Percentiles rank a stretch among this genome's conserved stretches.
Evolutionary conservation across 1,140 invertebrate species (phyloP).

Genomic region (Choristoneura fumiferana): DNA sequence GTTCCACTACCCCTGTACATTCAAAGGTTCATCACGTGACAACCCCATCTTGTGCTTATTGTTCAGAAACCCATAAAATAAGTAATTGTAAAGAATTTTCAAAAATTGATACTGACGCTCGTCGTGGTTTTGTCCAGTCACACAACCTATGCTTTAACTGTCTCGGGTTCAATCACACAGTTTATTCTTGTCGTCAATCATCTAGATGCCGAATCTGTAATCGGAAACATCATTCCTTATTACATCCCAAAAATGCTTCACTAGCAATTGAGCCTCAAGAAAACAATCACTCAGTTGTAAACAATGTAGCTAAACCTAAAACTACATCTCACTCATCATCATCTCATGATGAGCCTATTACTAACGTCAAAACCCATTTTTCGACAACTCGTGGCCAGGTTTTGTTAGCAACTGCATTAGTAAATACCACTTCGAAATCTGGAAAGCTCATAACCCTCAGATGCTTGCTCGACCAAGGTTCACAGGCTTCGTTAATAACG

Average conservation of each 20-base stretch:
- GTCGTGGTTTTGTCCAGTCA: not conserved
- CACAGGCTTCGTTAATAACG: not conserved
- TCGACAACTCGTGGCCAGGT: not conserved
- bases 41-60: no score
- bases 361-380: not conserved
- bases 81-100: no score
- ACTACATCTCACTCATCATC: not conserved
- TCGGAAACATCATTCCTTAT: constrained; percentile 20
- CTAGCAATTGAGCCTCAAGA: no score
- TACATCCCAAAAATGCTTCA: no score
- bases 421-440: not conserved
- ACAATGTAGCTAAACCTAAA: constrained; percentile 22
- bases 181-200: no score
- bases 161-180: no score
- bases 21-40: no score
- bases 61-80: no score
- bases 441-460: not conserved
- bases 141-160: constrained; percentile 27
- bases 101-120: no score
- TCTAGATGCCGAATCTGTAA: constrained; percentile 21
- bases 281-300: constrained; percentile 5
- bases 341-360: not conserved
- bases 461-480: not conserved
- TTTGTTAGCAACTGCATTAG: not conserved
- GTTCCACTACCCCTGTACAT: no score